Percentiles rank a stretch among this genome's conserved stretches.
These are phyloP conservation scores for Neogobius melanostomus DNA, from an alignment of 2,113 vertebrate genomes.

Conservation along the genomic window DNA sequence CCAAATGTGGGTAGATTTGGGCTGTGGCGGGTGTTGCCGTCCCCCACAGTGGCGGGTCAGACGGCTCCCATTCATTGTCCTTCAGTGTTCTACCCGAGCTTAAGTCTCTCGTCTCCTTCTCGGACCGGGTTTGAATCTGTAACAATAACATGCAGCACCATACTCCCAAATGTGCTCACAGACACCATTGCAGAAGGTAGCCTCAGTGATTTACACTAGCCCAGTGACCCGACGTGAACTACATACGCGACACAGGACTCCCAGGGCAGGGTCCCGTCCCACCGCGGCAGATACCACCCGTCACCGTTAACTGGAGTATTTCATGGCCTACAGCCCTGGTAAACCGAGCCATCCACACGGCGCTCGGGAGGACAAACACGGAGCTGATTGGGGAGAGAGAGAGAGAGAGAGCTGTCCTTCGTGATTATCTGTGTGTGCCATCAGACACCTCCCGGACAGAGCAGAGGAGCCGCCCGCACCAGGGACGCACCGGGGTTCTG, in stretches of 20 bases:
- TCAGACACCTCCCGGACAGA: constrained; percentile 73
- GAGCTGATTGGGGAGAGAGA: constrained; percentile 55
- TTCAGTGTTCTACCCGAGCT: no score
- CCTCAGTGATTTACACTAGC: not conserved
- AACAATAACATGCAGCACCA: no score
- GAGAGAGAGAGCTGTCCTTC: constrained; percentile 20
- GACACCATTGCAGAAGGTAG: not conserved
- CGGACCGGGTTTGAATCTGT: no score
- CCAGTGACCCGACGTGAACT: not conserved
- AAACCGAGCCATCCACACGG: constrained; percentile 59
- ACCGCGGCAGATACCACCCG: constrained; percentile 21
- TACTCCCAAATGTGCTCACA: not conserved
- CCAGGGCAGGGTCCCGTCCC: not conserved
- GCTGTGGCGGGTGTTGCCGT: no score
- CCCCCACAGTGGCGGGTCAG: no score
- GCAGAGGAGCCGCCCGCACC: constrained; percentile 23
- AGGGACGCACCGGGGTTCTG: constrained; percentile 41
- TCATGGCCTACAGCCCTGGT: constrained; percentile 61
- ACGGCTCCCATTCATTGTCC: no score
- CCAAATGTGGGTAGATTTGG: no score
- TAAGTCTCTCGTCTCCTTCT: no score
- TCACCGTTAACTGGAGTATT: constrained; percentile 54
- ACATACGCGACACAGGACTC: not conserved
- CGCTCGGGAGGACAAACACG: constrained; percentile 58
- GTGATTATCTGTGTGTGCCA: constrained; percentile 76